A percentile compares a stretch with the other conserved stretches of the same genome.
Conservation (phyloP, 2,113 vertebrate species). For the Saccopteryx leptura region DNA sequence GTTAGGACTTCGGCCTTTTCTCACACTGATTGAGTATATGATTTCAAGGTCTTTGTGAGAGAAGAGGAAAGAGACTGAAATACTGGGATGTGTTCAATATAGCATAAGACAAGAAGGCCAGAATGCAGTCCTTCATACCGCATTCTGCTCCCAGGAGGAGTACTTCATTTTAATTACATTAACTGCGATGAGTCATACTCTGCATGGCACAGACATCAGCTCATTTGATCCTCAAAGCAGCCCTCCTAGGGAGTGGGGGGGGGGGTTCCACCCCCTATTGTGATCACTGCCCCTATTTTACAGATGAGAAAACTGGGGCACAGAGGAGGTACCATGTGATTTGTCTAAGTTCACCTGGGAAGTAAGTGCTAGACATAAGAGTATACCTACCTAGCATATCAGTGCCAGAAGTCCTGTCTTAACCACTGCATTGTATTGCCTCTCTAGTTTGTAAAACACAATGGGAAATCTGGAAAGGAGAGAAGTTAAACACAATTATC, state of each 20-base stretch:
- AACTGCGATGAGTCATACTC: not conserved
- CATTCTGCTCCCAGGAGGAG: not conserved
- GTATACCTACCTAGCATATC: not conserved
- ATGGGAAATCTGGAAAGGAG: not conserved
- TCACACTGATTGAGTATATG: not conserved
- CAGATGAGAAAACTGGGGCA: not conserved
- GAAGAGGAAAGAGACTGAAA: slow-evolving; percentile 22
- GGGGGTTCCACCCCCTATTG: not conserved
- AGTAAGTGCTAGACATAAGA: not conserved
- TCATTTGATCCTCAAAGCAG: not conserved
- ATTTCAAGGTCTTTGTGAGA: not conserved
- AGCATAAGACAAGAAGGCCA: not conserved
- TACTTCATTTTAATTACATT: not conserved
- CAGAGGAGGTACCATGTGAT: not conserved
- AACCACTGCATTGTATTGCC: not conserved
- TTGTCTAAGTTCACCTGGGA: not conserved
- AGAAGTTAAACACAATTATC: not conserved
- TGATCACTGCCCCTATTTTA: not conserved
- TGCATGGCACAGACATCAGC: not conserved
- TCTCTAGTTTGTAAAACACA: not conserved
- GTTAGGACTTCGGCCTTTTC: not conserved
- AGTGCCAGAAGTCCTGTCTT: not conserved
- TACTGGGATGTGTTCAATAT: not conserved
- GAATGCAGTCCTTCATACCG: not conserved
- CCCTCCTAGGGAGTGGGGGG: not conserved